These are phyloP conservation scores for Drosophila hydei DNA, from an alignment of 1,140 invertebrate species.

Conservation along the genomic window DNA sequence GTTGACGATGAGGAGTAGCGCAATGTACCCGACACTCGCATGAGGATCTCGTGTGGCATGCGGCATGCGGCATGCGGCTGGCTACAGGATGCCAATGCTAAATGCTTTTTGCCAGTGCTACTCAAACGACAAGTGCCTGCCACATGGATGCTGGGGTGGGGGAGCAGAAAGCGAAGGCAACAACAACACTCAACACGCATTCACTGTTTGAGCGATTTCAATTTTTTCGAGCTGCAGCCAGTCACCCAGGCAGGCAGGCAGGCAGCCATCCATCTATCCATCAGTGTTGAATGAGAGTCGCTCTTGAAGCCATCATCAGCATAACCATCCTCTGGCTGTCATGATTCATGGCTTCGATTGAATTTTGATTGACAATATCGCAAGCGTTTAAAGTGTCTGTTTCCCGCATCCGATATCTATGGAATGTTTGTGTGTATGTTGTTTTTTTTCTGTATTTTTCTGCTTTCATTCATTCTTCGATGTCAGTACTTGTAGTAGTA, in stretches of 20 bases:
- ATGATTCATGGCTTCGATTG: constrained; percentile 82
- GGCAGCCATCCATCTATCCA: constrained; percentile 47
- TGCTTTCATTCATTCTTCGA: background rate
- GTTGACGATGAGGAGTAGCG: constrained; percentile 6
- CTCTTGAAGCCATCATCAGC: constrained; percentile 69
- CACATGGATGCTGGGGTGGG: background rate
- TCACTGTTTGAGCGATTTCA: constrained; percentile 68
- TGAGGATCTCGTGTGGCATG: constrained; percentile 44
- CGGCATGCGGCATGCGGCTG: constrained; percentile 15
- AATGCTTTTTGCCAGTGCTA: constrained; percentile 56
- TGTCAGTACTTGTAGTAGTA: constrained; percentile 13
- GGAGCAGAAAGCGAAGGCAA: too few relatives aligned
- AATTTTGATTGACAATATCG: constrained; percentile 84
- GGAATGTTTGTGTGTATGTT: constrained; percentile 39
- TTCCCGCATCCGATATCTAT: constrained; percentile 71
- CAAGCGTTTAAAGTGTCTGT: constrained; percentile 84
- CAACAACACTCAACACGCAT: constrained; percentile 61
- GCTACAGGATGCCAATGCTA: constrained; percentile 67
- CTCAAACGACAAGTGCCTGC: constrained; percentile 58
- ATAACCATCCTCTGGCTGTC: constrained; percentile 56
- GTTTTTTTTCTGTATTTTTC: background rate
- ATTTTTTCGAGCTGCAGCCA: constrained; percentile 48
- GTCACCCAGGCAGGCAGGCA: constrained; percentile 35
- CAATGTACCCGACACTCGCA: constrained; percentile 45
- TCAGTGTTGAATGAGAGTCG: constrained; percentile 53